Evolutionary conservation across 2,113 vertebrate species (phyloP), one percentile per base, ranked within the genome.

Genomic region (Daphoenositta chrysoptera): DNA sequence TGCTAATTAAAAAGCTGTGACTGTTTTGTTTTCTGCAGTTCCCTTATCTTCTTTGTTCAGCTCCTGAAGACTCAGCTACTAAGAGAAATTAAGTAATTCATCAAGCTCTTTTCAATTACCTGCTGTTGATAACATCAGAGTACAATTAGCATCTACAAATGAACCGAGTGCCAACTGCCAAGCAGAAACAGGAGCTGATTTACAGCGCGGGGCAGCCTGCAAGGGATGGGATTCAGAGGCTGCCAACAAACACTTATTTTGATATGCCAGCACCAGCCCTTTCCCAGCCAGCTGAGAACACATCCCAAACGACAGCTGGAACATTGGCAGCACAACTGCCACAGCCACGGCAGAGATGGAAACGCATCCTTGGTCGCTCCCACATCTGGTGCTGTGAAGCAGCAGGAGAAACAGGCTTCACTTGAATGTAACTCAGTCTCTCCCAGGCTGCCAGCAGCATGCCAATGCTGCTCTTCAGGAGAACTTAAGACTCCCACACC

Each of bases 91-190:
- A 98, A 99, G 98, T 98, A 98, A 99, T 99, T 99, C 98, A 99
- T 99, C 99, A 99, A 99, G 98, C 97, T 98, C 97, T 98, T 99
- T 99, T 98, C 99, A 99, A 99, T 99, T 99, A 99, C 98, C 97
- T 98, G 98, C 98, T 97, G 97, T 96, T 98, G 98, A 98, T 99
- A 99, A 98, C 97, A 98, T 98, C 98, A 98, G 98, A 98, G 98
- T 98, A 98, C 98, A 98, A 99, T 99, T 98, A 98, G 98, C 98
- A 97, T 97, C 96, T 97, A 98, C 97, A 98, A 98, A 98, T 95
- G 98, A 98, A 97, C 92, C 95, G 47, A 97, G 96, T 89, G 93
- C 95, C 96, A 98, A 96, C 87, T 96, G 96, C 97, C 97, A 98
- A 87, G 93, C 95, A 97, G 97, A 96, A 97, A 88, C 97, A 97